Conservation (phyloP, 2,797 vertebrate species). For the Spea hammondii region DNA sequence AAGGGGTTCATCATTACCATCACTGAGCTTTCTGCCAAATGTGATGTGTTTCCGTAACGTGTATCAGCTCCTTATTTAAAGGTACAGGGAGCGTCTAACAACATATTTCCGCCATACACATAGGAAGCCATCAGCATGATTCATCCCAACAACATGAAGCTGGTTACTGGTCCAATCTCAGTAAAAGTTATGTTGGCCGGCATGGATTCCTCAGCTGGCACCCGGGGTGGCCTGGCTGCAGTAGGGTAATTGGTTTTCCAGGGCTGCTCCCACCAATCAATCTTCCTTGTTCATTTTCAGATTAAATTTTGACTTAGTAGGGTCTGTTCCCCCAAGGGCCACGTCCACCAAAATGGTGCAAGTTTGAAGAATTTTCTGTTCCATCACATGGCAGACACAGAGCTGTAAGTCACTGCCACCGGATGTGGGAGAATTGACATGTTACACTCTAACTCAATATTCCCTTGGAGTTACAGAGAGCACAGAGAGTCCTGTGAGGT, state of each 20-base stretch:
- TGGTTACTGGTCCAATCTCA: neutral
- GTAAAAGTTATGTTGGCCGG: neutral
- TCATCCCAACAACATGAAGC: neutral
- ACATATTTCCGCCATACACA: no score
- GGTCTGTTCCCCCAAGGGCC: neutral
- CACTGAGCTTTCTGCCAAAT: no score
- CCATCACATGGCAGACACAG: neutral
- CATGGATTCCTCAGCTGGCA: neutral
- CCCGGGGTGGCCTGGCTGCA: neutral
- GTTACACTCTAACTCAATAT: conserved; percentile 31
- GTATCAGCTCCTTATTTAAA: no score
- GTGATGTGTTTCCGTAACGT: no score
- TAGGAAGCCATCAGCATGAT: neutral
- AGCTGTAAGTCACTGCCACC: conserved; percentile 9
- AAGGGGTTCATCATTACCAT: no score
- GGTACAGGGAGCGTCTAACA: no score
- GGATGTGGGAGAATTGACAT: conserved; percentile 38
- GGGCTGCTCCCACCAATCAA: neutral
- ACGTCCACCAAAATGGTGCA: neutral
- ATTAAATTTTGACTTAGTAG: neutral
- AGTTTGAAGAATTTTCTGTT: conserved; percentile 9
- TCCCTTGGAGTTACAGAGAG: conserved; percentile 11
- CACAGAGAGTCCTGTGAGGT: neutral
- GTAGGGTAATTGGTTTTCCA: neutral
- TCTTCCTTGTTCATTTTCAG: neutral